Evolutionary conservation across 2,888 invertebrate species (phyloP).

Genomic region (Polymixis lichenea): DNA sequence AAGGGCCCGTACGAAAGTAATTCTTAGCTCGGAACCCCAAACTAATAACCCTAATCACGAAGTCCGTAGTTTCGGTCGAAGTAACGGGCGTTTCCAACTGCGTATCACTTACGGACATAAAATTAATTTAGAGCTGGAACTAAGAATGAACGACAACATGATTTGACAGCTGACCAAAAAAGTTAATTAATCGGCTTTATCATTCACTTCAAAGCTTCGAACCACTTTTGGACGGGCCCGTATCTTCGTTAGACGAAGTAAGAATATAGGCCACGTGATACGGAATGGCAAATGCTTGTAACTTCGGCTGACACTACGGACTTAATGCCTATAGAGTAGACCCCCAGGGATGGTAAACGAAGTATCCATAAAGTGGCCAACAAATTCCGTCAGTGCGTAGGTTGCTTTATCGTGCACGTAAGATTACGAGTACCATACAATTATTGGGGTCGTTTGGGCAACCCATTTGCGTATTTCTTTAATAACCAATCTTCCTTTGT

Average conservation of each 20-base stretch:
- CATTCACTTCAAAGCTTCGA: not conserved
- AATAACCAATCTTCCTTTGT: constrained; percentile 45
- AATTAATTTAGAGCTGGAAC: not conserved
- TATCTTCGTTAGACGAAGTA: not conserved
- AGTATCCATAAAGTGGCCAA: constrained; percentile 6
- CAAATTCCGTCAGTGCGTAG: not conserved
- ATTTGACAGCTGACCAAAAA: not conserved
- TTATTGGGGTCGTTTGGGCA: constrained; percentile 19
- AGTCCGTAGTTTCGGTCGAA: no score
- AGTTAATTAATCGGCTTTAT: not conserved
- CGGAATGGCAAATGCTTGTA: no score
- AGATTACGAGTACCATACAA: constrained; percentile 23
- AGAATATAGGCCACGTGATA: not conserved
- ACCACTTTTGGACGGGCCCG: not conserved
- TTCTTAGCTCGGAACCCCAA: no score
- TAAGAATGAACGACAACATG: not conserved
- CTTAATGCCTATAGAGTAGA: no score
- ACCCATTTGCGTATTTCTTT: constrained; percentile 22
- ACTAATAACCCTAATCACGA: no score
- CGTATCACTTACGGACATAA: no score
- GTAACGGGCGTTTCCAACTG: no score
- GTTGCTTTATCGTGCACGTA: constrained; percentile 5
- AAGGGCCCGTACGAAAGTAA: no score
- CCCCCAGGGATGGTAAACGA: constrained; percentile 1
- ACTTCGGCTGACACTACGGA: no score